These are phyloP conservation scores for Cyclina sinensis DNA, from an alignment of 1,140 invertebrate species.

Conservation along the genomic window DNA sequence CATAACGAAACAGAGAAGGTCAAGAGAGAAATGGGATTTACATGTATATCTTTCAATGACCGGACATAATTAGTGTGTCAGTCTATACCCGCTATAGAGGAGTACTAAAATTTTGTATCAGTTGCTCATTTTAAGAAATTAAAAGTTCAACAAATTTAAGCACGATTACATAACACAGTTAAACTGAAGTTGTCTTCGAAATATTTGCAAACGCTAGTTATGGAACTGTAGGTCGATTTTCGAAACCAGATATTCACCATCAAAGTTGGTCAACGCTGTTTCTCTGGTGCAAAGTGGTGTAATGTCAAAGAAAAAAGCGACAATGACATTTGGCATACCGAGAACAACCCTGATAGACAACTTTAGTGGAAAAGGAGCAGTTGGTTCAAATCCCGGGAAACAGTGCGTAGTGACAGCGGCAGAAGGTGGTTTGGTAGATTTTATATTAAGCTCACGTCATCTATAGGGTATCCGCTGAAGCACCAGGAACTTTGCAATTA, in stretches of 20 bases:
- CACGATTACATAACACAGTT: no score
- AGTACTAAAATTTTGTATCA: no score
- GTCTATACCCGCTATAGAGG: no score
- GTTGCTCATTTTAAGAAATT: no score
- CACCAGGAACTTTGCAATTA: neutral
- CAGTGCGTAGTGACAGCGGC: constrained; percentile 3
- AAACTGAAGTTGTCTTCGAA: no score
- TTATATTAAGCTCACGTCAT: neutral
- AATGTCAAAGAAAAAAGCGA: constrained; percentile 1
- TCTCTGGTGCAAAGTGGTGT: neutral
- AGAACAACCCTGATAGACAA: constrained; percentile 10
- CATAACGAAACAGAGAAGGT: no score
- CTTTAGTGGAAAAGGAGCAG: constrained; percentile 7
- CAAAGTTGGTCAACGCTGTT: neutral
- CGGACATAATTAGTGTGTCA: no score
- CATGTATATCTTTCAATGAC: no score
- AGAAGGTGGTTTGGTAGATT: neutral
- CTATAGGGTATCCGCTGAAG: constrained; percentile 12
- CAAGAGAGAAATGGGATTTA: no score
- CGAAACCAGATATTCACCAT: neutral
- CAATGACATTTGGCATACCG: neutral
- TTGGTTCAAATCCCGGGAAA: neutral
- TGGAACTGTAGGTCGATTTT: no score
- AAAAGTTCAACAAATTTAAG: no score
- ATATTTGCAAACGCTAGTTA: no score